phyloP scores from a whole-genome alignment of 2,888 invertebrate genomes.

The Nomada lathburiana region DNA sequence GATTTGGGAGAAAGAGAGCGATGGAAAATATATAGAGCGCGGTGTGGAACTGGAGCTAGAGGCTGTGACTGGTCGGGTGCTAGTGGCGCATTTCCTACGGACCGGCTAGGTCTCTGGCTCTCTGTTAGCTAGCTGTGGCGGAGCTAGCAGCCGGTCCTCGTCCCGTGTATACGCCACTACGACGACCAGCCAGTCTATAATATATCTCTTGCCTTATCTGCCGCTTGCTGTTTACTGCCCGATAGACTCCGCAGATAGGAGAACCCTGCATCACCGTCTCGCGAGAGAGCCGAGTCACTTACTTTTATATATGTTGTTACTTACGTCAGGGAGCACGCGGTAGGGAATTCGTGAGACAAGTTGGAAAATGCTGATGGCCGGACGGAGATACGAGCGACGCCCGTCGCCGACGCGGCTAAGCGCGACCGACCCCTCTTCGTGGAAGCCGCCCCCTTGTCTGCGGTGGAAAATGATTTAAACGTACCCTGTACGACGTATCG shows the following conservation, averaged over 20 bases:
- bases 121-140: background rate
- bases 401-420: slow-evolving; percentile 62
- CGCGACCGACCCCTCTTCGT: slow-evolving; percentile 49
- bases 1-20: slow-evolving; percentile 1
- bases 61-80: slow-evolving; percentile 39
- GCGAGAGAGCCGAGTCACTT: slow-evolving; percentile 78
- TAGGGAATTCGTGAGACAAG: slow-evolving; percentile 80
- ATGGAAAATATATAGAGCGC: slow-evolving; percentile 64
- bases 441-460: slow-evolving; percentile 38
- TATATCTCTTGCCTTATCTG: slow-evolving; percentile 84
- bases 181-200: slow-evolving; percentile 80
- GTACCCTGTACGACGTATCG: slow-evolving; percentile 38
- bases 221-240: slow-evolving; percentile 84
- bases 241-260: slow-evolving; percentile 84
- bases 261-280: slow-evolving; percentile 79
- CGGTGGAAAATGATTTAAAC: slow-evolving; percentile 67
- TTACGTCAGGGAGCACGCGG: slow-evolving; percentile 77
- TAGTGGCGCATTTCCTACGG: slow-evolving; percentile 41
- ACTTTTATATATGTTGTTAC: slow-evolving; percentile 82
- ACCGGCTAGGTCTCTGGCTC: slow-evolving; percentile 14
- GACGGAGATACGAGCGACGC: slow-evolving; percentile 74
- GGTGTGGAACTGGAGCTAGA: slow-evolving; percentile 39
- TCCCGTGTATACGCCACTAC: slow-evolving; percentile 67
- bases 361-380: slow-evolving; percentile 81
- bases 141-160: slow-evolving; percentile 52